Base-by-base conservation (phyloP, 2,113 vertebrate genomes). In the Ornithorhynchus anatinus region DNA sequence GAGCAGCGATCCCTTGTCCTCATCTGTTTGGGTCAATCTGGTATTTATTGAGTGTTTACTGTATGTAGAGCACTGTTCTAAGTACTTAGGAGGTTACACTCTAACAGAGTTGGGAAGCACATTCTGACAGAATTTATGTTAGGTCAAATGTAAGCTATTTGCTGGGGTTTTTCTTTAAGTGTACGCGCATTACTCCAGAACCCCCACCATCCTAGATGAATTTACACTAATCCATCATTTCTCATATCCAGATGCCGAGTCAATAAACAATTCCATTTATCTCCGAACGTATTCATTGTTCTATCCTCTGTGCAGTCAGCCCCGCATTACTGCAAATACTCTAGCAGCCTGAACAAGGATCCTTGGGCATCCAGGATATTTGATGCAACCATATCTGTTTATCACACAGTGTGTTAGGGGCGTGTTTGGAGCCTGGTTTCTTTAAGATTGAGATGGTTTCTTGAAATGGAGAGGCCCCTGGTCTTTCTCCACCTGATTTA, bases 251-350 rank as follows among this genome's bases (percentile, higher is more conserved):
- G 74, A 90, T 57, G 82, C 65, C 60, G 22, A 17, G 22, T 61
- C 12, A 71, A 19, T 39, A 77, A 44, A 66, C 69, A 64, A 64
- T 82, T 86, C 67, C 47, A 79, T 79, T 51, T 44, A 82, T 86
- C 86, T 87, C 75, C 81, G 81, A 82, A 50, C 29, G 45, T 48
- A 27, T 48, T 13, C 29, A 25, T 16, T 62, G 10, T 65, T 62
- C 6, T 4, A 29, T 7, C 17, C 33, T 73, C 40, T 53, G 20
- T 17, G 39, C 51, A 40, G 6, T 47, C 9, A 59, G 12, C 16
- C 5, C 47, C 13, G 64, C 54, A 22, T 5, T 63, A 36, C 22
- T 23, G 2, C 19, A 59, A 31, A 39, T 37, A 62, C 54, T 16
- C 4, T 1, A 38, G 43, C 10, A 4, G 19, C 29, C n/a, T n/a